Evolutionary conservation across 2,797 vertebrate species (phyloP), one percentile per base, ranked within the genome.

Genomic region (Scolopax bukidnonensis): DNA sequence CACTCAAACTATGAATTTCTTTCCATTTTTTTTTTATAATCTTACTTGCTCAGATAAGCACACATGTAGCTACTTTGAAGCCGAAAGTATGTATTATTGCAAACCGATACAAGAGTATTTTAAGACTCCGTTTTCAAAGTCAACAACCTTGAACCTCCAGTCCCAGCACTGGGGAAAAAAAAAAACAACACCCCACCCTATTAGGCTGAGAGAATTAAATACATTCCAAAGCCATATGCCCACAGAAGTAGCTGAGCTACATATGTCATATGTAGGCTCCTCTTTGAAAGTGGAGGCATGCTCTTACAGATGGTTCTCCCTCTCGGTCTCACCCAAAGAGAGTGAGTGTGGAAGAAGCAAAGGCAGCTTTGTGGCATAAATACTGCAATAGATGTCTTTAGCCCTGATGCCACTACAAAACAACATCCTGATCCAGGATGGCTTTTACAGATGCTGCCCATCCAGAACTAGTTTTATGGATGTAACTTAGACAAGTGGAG

Each of bases 51-150:
- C 51, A 40, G 68, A 67, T 79, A 83, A 79, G 48, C 36, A n/a
- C 32, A 63, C 25, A 36, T 2, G 1, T 8, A 80, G 54, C 41
- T 59, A 43, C 64, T 83, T 94, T 93, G 60, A 65, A 85, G 41
- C 36, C 89, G 74, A 95, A 91, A 92, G 36, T 82, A 89, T 38
- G 21, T 89, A 74, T 78, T 97, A 84, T 40, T 45, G 63, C 47
- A 88, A 57, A 89, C 16, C 28, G 40, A 13, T 36, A 63, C 33
- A 60, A 45, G 18, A 63, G 21, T 64, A 71, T 63, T 53, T 27
- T 7, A 87, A 71, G 14, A 13, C n/a, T 68, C 21, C 16, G 24
- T 50, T 80, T 87, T 50, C 47, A 69, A 78, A 68, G 64, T 73
- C 45, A 81, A 73, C 24, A 63, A 25, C 47, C 40, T 79, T 89